Evolutionary conservation across 2,888 invertebrate species (phyloP).

Genomic region (Microctonus hyperodae): DNA sequence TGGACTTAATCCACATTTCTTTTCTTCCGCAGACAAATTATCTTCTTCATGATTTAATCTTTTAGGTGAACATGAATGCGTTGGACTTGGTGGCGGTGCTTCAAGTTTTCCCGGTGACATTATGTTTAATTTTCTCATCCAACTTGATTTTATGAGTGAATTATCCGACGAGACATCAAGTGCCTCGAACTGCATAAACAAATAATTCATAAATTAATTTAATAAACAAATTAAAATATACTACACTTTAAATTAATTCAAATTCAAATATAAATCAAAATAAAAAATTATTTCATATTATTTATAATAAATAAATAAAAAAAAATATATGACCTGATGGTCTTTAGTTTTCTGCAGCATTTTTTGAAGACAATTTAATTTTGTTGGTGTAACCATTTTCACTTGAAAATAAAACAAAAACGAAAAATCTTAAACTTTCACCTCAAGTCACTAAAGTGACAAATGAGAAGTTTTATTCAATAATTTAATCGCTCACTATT

Average conservation of each 20-base stretch:
- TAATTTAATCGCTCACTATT: background rate
- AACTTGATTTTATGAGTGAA: conserved; percentile 30
- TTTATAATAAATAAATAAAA: too few species aligned
- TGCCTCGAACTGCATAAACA: conserved; percentile 11
- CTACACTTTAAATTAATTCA: too few species aligned
- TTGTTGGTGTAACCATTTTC: background rate
- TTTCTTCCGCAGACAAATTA: background rate
- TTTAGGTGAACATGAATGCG: background rate
- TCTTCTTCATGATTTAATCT: background rate
- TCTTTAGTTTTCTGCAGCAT: background rate
- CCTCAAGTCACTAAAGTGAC: background rate
- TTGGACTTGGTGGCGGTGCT: background rate
- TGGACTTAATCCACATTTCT: background rate
- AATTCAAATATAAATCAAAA: background rate
- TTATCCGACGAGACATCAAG: conserved; percentile 10
- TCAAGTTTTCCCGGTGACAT: conserved; percentile 32
- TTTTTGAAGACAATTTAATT: background rate
- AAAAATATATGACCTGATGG: too few species aligned
- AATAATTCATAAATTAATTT: background rate
- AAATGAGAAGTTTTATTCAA: background rate
- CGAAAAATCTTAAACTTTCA: background rate
- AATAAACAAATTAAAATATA: background rate
- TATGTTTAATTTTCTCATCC: conserved; percentile 38
- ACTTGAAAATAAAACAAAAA: background rate
- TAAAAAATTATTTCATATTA: background rate